Base-by-base conservation (phyloP, 2,888 invertebrate species). In the Dyspetes luteomarginatus region DNA sequence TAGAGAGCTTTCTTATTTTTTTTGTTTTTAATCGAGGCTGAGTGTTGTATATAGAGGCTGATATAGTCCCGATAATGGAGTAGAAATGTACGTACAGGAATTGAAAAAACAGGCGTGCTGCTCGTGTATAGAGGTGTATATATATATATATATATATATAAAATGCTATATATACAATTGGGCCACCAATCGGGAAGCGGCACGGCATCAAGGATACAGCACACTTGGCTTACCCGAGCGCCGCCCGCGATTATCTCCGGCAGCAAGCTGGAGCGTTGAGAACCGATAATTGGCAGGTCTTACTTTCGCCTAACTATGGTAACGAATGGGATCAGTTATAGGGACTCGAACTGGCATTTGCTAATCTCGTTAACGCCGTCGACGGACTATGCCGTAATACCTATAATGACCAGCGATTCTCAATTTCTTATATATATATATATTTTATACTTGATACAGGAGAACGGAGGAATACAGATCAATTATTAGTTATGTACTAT, bases 211-310 rank as follows among this genome's bases (percentile, higher is more conserved):
- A 74, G 75, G 72, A 77, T 77, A 76, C 36, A 36, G 43, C 41
- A 48, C 17, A 48, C 52, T 12, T 45, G 55, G 15, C 50, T 43
- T 43, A 24, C 30, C 30, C 43, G 26, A 1, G 55, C 65, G 62
- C 28, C 72, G 71, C 64, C 64, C 75, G 77, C 82, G 84, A 86
- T 86, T 84, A 85, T 85, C 84, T 83, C 80, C 69, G 77, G 28
- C 84, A 50, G 80, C 48, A 68, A 68, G 67, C 68, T 64, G 62
- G 48, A 80, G 82, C 82, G 77, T 80, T 81, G 84, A 85, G 85
- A 86, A 84, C 78, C 83, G 83, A 85, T 87, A 87, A 87, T 87
- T 87, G 87, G 86, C 86, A 86, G 86, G 86, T 87, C 86, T 85
- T 85, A 85, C 85, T 86, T 86, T 83, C 80, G 75, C 79, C 83